phyloP scores from a whole-genome alignment of 2,888 invertebrate genomes.

The Phalera bucephala region DNA sequence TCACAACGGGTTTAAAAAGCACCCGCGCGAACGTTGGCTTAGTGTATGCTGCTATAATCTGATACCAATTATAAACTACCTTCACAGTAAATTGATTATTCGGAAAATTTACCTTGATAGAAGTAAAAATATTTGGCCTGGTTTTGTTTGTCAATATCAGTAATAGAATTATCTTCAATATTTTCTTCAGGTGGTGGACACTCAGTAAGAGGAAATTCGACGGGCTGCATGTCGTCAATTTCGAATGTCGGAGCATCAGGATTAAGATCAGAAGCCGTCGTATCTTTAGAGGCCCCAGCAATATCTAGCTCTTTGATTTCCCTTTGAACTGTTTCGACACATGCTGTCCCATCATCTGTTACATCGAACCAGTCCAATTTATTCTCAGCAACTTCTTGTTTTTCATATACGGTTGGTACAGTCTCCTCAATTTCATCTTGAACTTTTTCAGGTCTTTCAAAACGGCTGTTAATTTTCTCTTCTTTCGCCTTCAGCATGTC shows the following conservation, averaged over 20 bases:
- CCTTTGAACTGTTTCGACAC: conserved; percentile 48
- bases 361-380: conserved; percentile 74
- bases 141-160: conserved; percentile 66
- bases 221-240: conserved; percentile 40
- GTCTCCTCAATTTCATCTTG: conserved; percentile 35
- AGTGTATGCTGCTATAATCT: too few species aligned
- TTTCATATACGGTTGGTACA: conserved; percentile 52
- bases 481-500: conserved; percentile 83
- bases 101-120: conserved; percentile 88
- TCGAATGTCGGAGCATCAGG: conserved; percentile 63
- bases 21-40: too few species aligned
- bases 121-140: conserved; percentile 88
- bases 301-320: conserved; percentile 49
- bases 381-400: conserved; percentile 53
- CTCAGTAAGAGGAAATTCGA: conserved; percentile 60
- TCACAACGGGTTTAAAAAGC: too few species aligned
- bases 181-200: conserved; percentile 31
- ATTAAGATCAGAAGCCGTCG: conserved; percentile 53
- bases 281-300: conserved; percentile 1
- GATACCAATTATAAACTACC: too few species aligned
- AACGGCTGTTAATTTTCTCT: conserved; percentile 50
- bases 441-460: conserved; percentile 19
- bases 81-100: too few species aligned
- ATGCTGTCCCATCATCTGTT: conserved; percentile 63
- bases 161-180: conserved; percentile 42